Conservation (phyloP, 2,797 vertebrate species). For the Scyliorhinus canicula region DNA sequence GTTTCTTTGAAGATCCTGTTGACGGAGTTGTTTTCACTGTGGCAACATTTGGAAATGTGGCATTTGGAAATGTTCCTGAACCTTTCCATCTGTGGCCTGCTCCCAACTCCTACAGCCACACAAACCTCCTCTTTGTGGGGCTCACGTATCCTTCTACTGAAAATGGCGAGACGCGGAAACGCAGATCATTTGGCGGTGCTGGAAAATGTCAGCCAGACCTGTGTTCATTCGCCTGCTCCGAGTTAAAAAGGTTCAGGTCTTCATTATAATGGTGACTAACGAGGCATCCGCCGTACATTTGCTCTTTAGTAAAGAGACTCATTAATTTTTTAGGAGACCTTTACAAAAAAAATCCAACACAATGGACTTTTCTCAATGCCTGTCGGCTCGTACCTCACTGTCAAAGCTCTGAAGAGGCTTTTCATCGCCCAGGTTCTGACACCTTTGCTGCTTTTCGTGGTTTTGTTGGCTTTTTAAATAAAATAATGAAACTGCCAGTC, state of each 20-base stretch:
- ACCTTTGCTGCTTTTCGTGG: neutral
- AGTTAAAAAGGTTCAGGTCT: constrained; percentile 27
- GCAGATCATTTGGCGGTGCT: too few relatives aligned
- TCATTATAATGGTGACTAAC: neutral
- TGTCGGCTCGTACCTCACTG: neutral
- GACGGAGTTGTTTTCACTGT: neutral
- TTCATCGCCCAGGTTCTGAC: neutral
- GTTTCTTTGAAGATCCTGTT: neutral
- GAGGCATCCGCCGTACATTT: neutral
- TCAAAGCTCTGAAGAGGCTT: neutral
- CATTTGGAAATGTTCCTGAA: neutral
- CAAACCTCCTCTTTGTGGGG: neutral
- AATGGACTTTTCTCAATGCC: neutral
- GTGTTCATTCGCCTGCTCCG: neutral
- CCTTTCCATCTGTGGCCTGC: neutral
- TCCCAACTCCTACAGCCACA: neutral
- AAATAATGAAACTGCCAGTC: neutral
- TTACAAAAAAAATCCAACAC: constrained; percentile 21
- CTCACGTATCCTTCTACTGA: neutral
- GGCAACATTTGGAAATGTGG: too few relatives aligned
- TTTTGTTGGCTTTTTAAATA: neutral
- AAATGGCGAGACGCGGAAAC: too few relatives aligned
- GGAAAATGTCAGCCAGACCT: neutral
- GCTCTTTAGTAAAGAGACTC: constrained; percentile 39
- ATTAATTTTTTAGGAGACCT: constrained; percentile 41